Evolutionary conservation across 2,888 invertebrate species (phyloP).

Genomic region (Netelia fuscicornis): DNA sequence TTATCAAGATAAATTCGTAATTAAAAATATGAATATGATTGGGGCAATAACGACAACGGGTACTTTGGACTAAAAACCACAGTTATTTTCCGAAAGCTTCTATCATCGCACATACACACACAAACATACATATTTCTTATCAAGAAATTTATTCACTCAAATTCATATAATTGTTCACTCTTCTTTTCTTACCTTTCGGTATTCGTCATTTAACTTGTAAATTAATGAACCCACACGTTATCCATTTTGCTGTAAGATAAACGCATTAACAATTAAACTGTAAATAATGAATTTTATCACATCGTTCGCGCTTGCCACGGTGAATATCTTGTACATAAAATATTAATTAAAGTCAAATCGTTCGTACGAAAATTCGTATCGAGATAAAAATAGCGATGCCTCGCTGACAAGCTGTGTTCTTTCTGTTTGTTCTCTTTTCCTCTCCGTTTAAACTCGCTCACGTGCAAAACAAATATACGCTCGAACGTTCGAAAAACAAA

Average conservation of each 20-base stretch:
- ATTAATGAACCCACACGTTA: slow-evolving; percentile 27
- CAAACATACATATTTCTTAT: slow-evolving; percentile 7
- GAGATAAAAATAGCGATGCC: slow-evolving; percentile 6
- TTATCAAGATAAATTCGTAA: not conserved
- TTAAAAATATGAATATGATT: not conserved
- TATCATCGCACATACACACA: slow-evolving; percentile 20
- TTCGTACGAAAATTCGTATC: slow-evolving; percentile 12
- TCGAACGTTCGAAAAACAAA: slow-evolving; percentile 49
- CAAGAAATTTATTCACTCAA: not conserved
- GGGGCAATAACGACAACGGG: slow-evolving; percentile 5
- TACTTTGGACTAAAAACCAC: slow-evolving; percentile 27
- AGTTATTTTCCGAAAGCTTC: slow-evolving; percentile 37
- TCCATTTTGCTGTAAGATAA: slow-evolving; percentile 24
- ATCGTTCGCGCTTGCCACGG: not conserved
- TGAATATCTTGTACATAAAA: slow-evolving; percentile 38
- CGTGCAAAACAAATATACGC: slow-evolving; percentile 13
- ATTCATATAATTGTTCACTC: slow-evolving; percentile 12
- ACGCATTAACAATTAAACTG: slow-evolving; percentile 37
- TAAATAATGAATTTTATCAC: slow-evolving; percentile 47
- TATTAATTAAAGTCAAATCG: not conserved
- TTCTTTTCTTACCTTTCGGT: slow-evolving; percentile 9
- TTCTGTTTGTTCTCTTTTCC: slow-evolving; percentile 53
- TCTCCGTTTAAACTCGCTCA: slow-evolving; percentile 39
- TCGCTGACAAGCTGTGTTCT: slow-evolving; percentile 44
- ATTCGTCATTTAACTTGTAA: slow-evolving; percentile 24